These are phyloP conservation scores for Siniperca undulata DNA, from an alignment of 2,797 vertebrate genomes.

Conservation along the genomic window DNA sequence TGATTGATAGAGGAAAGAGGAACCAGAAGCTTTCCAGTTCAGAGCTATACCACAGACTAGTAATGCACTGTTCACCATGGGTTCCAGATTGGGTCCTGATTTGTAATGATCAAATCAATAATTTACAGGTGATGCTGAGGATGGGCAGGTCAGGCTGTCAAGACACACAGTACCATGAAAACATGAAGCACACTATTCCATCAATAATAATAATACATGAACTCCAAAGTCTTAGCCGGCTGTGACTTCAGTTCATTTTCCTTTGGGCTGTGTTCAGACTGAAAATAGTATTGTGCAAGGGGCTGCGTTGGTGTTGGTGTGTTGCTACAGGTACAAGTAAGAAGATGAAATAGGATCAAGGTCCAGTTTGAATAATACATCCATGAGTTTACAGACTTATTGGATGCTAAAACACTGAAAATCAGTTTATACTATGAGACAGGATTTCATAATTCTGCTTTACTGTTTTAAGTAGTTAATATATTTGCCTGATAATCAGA, in stretches of 20 bases:
- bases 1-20: constrained; percentile 28
- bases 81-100: not conserved
- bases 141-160: constrained; percentile 5
- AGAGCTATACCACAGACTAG: not conserved
- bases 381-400: not conserved
- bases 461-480: not conserved
- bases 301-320: not conserved
- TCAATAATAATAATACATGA: not conserved
- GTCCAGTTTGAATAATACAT: not conserved
- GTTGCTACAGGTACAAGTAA: constrained; percentile 9
- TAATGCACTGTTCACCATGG: not conserved
- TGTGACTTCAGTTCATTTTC: constrained; percentile 9
- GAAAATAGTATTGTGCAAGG: constrained; percentile 7
- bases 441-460: not conserved
- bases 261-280: constrained; percentile 5
- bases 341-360: constrained; percentile 5
- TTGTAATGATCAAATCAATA: constrained; percentile 38
- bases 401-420: not conserved
- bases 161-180: constrained; percentile 18
- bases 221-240: not conserved
- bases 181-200: constrained; percentile 1
- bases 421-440: not conserved
- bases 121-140: constrained; percentile 18
- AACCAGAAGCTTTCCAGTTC: not conserved
- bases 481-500: not conserved